Evolutionary conservation across 23 tunicate species (phyloP), one percentile per base, ranked within the genome.

Genomic region (Pegea sp.): DNA sequence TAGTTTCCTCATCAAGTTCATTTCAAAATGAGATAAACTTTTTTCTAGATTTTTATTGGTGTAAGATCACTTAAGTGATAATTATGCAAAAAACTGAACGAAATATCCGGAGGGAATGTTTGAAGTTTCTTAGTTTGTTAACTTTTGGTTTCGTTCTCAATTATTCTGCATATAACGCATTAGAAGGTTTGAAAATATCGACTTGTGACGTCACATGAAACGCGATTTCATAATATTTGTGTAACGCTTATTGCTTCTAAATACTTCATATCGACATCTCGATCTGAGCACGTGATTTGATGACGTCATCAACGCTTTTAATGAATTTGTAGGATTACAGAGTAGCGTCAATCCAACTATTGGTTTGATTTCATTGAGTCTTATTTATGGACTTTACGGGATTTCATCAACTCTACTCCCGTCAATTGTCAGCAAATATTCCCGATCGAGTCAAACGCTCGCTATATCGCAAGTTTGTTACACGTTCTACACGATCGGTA

Each of bases 341-440:
- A 38, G 46, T 16, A 38, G 46, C 46, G 46, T 38, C 13, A 38
- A 38, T 38, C 46, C 46, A 16, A 38, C 46, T 16, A 38, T 38
- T 16, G 46, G 46, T 38, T 16, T 38, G 46, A 38, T 38, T 38
- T 38, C 46, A 11, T 16, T 38, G 46, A 38, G 46, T 16, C 46
- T 38, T 16, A 38, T 38, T 16, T 38, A 38, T 16, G 46, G 46
- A 11, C 46, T 38, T 16, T 38, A 38, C 46, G 11, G 46, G 11
- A 8, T 38, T 38, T 38, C 46, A 11, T 38, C 46, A 16, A 38
- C 16, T 11, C 46, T 38, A 16, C 46, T 38, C 16, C 46, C 46
- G 46, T 8, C 46, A 11, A 11, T 38, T 11, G 46, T 38, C 13
- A 8, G 13, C 13, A 38, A 16, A 11, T 8, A 38, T 11, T 38